Evolutionary conservation across 1,140 invertebrate species (phyloP).

Genomic region (Drosophila lacertosa): DNA sequence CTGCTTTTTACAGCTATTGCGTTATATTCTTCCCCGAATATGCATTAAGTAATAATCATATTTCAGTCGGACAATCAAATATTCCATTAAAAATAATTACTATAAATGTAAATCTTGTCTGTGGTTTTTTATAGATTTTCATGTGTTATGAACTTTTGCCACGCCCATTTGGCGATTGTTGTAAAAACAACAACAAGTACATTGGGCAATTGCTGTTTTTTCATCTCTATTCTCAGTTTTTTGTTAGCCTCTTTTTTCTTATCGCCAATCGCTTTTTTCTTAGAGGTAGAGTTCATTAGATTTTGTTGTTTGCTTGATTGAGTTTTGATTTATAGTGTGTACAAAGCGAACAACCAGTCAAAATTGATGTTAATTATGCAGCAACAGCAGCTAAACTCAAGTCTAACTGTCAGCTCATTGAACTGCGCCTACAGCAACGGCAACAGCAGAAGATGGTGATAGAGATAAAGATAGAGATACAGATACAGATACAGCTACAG

Average conservation of each 20-base stretch:
- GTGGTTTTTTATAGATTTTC: conserved; percentile 2
- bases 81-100: background rate
- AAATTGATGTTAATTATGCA: conserved; percentile 75
- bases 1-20: too few species aligned
- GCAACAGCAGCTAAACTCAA: conserved; percentile 59
- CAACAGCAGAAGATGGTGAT: conserved; percentile 11
- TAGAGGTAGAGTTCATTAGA: conserved; percentile 65
- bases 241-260: conserved; percentile 10
- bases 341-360: conserved; percentile 30
- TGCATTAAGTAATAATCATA: background rate
- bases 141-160: background rate
- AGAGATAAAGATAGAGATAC: background rate
- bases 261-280: conserved; percentile 4
- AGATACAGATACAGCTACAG: conserved; percentile 12
- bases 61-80: background rate
- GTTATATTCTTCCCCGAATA: background rate
- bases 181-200: conserved; percentile 17
- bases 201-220: conserved; percentile 8
- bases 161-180: conserved; percentile 21
- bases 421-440: conserved; percentile 61
- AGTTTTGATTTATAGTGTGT: conserved; percentile 47
- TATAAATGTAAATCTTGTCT: conserved; percentile 2
- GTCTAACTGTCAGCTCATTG: conserved; percentile 62
- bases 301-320: conserved; percentile 51
- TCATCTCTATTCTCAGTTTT: background rate